Evolutionary conservation across 2,888 invertebrate genomes (phyloP).

Genomic region (Pheosia gnoma): DNA sequence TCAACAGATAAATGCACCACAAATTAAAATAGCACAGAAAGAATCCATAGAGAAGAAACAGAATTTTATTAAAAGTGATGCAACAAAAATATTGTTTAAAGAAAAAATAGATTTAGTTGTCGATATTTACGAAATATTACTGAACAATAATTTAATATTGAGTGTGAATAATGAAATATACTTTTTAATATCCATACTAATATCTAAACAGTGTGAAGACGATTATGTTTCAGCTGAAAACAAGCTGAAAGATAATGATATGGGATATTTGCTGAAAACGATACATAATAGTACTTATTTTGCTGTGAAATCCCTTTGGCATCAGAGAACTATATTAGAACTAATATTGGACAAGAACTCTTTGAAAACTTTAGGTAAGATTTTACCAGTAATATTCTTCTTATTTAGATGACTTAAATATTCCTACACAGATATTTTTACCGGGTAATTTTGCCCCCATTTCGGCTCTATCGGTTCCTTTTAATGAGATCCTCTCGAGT

Average conservation of each 20-base stretch:
- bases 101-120: constrained; percentile 82
- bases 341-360: constrained; percentile 86
- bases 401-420: neutral
- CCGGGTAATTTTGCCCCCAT: too few relatives aligned
- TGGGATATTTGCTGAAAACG: constrained; percentile 68
- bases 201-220: constrained; percentile 75
- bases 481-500: too few relatives aligned
- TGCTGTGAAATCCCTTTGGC: constrained; percentile 86
- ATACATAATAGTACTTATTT: constrained; percentile 91
- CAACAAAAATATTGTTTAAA: constrained; percentile 73
- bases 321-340: constrained; percentile 81
- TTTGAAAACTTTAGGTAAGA: constrained; percentile 74
- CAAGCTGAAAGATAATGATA: constrained; percentile 47
- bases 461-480: too few relatives aligned
- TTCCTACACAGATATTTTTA: too few relatives aligned
- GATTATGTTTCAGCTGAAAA: constrained; percentile 54
- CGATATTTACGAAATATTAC: constrained; percentile 83
- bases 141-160: constrained; percentile 85
- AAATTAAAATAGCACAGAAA: constrained; percentile 64
- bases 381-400: neutral
- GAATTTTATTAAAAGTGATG: constrained; percentile 66
- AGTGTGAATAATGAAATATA: constrained; percentile 88
- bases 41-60: constrained; percentile 51
- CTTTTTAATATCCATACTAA: constrained; percentile 86
- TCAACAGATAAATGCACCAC: constrained; percentile 58